Base-by-base conservation (phyloP, 2,797 vertebrate genomes). In the Distichodus sexfasciatus region DNA sequence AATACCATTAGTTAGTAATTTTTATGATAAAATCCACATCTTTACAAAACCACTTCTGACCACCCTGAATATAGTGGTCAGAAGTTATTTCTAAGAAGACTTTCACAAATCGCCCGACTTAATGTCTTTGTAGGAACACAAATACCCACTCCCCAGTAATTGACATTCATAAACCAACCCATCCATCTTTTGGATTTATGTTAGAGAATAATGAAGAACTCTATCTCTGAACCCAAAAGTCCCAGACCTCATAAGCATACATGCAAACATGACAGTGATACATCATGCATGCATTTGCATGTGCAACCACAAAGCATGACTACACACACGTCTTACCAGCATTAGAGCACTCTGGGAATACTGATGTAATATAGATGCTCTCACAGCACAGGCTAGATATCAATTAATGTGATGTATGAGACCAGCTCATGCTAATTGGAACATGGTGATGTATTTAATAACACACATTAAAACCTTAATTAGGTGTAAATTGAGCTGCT, bases 401-500 rank as follows among this genome's bases (percentile, higher is more conserved):
- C 88, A 90, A 90, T 92, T 92, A 90, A 88, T 78, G 85, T 92
- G 88, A 92, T 92, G 85, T 87, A 91, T 89, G 82, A 85, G 78
- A 76, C 76, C 77, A 65, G 73, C 71, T 74, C 81, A 82, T 84
- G 81, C 83, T 92, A 91, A 91, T 90, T 91, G 89, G 90, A 85
- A 90, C 89, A 90, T 87, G 88, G 86, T 50, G 72, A 88, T 89
- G 86, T 90, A 88, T 91, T 91, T 90, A 91, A 91, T 91, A 90
- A 86, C 83, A 85, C 79, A 85, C 84, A 91, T 91, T 90, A 91
- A 82, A 87, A 71, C 72, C 68, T 78, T 90, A 90, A 92, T 91
- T 90, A 90, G 83, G 84, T 84, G 81, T 83, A 90, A 87, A 91
- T 90, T 87, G 86, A 87, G 86, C 84, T 79, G 79, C 84, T 80